These are phyloP conservation scores for Cryptocephalus moraei DNA, from an alignment of 2,888 invertebrate genomes.

Conservation along the genomic window DNA sequence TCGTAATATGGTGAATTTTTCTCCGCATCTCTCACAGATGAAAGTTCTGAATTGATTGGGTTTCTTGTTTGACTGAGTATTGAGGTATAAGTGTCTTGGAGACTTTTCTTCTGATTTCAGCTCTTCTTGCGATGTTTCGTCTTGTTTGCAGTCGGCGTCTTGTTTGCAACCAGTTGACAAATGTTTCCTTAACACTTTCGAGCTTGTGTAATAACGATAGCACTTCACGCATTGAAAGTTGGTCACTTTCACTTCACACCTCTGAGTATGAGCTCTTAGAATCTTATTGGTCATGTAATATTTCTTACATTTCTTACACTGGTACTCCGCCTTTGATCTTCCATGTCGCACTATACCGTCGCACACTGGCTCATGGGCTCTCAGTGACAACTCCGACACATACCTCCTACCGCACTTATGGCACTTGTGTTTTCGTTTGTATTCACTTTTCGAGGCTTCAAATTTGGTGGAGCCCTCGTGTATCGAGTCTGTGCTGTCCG, in stretches of 20 bases:
- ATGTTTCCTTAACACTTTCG: not conserved
- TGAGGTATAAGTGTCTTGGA: not conserved
- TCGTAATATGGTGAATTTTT: constrained; percentile 19
- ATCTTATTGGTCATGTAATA: not conserved
- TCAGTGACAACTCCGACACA: not conserved
- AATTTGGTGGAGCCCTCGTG: not conserved
- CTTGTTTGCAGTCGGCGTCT: not conserved
- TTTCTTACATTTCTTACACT: not conserved
- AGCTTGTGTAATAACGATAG: not conserved
- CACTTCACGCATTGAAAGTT: not conserved
- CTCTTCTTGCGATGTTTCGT: not conserved
- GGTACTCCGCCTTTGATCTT: not conserved
- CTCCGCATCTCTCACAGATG: constrained; percentile 23
- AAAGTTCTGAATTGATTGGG: constrained; percentile 3
- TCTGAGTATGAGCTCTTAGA: not conserved
- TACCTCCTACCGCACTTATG: not conserved
- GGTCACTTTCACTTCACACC: not conserved
- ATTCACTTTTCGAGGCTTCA: not conserved
- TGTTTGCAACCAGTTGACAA: not conserved
- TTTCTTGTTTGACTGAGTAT: not conserved
- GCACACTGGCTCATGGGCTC: not conserved
- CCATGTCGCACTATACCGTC: not conserved
- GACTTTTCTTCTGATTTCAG: not conserved
- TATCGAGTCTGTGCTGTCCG: not conserved
- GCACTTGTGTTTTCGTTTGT: not conserved